Base-by-base conservation (phyloP, 2,888 invertebrate species). In the Galerucella pusilla region DNA sequence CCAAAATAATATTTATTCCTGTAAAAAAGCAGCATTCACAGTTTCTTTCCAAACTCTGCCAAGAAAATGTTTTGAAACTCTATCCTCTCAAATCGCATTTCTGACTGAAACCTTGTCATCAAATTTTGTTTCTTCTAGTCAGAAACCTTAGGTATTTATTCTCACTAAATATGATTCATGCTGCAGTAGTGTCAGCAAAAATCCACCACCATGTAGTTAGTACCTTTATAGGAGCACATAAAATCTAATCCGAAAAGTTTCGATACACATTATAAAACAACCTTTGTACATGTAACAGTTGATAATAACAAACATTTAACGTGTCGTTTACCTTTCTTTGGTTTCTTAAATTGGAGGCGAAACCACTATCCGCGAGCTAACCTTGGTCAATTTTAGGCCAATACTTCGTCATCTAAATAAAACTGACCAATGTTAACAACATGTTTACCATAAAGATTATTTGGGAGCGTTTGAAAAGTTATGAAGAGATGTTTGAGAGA, bases 261-360 rank as follows among this genome's bases (percentile, higher is more conserved):
- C 70, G 70, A 70, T 70, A 70, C 52, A 70, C 57, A 66, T 54
- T 54, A 35, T 35, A 66, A 71, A 71, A 71, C 71, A 66, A 59
- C 54, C 63, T 65, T 11, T 9, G 54, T 65, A 66, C 66, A 66
- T 71, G 65, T 66, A 66, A 71, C 66, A 71, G 66, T 66, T 66
- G 64, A 72, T 66, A 72, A 72, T 71, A 66, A 72, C 71, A 72
- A 72, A 72, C 72, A 60, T 72, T 60, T 49, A 60, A 25, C 52
- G 57, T 75, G 76, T 73, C 73, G 71, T 76, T 76, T 73, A 76
- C 76, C 73, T 76, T 73, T 76, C 74, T 66, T 66, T 60, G 60
- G 67, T 72, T 66, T 60, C 66, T 66, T 60, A 60, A 60, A 71
- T 57, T 66, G 65, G 57, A 71, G 57, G 57, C 71, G 25, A 60